A percentile compares a stretch with the other conserved stretches of the same genome.
phyloP scores from a whole-genome alignment of 2,113 vertebrate species.

The Plestiodon gilberti region DNA sequence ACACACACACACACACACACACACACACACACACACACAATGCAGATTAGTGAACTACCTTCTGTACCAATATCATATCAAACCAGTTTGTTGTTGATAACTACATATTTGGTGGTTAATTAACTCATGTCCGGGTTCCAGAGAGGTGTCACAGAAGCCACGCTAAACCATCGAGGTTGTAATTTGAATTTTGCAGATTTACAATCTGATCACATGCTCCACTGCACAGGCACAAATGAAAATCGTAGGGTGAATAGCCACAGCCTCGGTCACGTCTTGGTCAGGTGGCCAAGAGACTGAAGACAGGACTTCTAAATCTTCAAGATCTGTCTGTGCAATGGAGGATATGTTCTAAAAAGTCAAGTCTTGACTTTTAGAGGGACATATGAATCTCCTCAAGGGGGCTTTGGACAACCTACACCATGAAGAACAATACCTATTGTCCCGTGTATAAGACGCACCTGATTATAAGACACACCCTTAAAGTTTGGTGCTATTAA shows the following conservation, averaged over 20 bases:
- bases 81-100: not conserved
- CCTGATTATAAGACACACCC: too few species aligned
- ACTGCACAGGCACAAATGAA: not conserved
- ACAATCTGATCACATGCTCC: not conserved
- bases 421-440: too few species aligned
- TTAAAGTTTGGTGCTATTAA: too few species aligned
- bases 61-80: not conserved
- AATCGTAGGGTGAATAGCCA: not conserved
- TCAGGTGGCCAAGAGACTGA: not conserved
- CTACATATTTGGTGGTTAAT: not conserved
- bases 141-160: not conserved
- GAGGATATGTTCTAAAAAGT: too few species aligned
- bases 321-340: too few species aligned
- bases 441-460: too few species aligned
- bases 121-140: not conserved
- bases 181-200: not conserved
- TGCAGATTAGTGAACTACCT: not conserved
- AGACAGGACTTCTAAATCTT: not conserved
- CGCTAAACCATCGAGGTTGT: not conserved
- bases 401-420: too few species aligned
- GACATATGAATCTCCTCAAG: too few species aligned
- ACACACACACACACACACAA: too few species aligned
- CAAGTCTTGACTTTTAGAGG: too few species aligned
- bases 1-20: too few species aligned
- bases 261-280: not conserved